phyloP scores from a whole-genome alignment of 1,140 invertebrate genomes.

The Eciton burchellii region DNA sequence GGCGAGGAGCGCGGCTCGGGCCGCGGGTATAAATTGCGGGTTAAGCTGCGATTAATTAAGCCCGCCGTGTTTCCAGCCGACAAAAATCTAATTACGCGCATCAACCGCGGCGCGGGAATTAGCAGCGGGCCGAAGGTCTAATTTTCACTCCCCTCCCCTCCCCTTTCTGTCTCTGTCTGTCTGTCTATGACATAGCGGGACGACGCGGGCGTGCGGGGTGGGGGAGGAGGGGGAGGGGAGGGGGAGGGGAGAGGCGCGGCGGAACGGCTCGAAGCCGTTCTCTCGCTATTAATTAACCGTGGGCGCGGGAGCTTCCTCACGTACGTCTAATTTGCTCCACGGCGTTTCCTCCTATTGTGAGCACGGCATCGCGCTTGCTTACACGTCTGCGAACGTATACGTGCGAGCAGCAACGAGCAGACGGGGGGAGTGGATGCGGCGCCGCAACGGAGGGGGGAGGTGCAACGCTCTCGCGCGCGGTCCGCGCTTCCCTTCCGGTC shows the following conservation, averaged over 20 bases:
- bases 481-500: conserved; percentile 63
- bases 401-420: conserved; percentile 26
- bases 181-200: not conserved
- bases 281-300: conserved; percentile 73
- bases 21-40: conserved; percentile 32
- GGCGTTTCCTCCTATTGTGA: conserved; percentile 74
- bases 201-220: too few species aligned
- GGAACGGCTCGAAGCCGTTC: conserved; percentile 51
- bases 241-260: conserved; percentile 33
- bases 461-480: conserved; percentile 67
- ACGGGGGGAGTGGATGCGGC: not conserved
- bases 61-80: conserved; percentile 28
- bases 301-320: conserved; percentile 73
- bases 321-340: conserved; percentile 73
- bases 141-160: not conserved
- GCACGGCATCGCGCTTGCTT: conserved; percentile 19
- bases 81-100: conserved; percentile 40
- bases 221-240: too few species aligned
- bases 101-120: too few species aligned
- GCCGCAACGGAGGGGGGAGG: conserved; percentile 40
- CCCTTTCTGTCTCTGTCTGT: not conserved
- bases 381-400: conserved; percentile 21
- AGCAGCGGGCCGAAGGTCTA: conserved; percentile 1
- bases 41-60: conserved; percentile 53
- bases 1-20: not conserved